phyloP scores from a whole-genome alignment of 53 echinoderm and acorn worm genomes.

The Holothuria scabra region DNA sequence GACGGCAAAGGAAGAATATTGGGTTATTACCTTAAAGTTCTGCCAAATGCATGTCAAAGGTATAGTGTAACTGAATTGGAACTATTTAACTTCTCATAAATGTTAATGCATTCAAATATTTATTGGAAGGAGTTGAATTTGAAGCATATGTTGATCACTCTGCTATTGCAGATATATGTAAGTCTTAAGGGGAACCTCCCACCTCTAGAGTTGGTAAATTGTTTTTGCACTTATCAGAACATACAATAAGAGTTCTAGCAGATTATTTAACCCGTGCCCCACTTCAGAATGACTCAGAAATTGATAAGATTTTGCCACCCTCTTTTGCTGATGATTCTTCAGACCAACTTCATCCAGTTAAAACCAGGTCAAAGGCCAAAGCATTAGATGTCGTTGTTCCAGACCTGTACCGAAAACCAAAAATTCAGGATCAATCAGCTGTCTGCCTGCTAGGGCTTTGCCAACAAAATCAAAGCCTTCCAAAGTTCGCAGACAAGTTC shows the following conservation, averaged over 20 bases:
- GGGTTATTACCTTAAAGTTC: constrained; percentile 47
- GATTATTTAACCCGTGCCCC: constrained; percentile 45
- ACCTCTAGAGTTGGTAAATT: constrained; percentile 23
- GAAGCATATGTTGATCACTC: constrained; percentile 55
- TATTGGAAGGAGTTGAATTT: constrained; percentile 43
- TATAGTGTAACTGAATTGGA: constrained; percentile 57
- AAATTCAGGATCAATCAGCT: too few relatives aligned
- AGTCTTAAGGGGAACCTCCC: constrained; percentile 34
- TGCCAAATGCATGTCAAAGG: constrained; percentile 37
- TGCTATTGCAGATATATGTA: too few relatives aligned
- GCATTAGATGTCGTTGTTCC: constrained; percentile 8
- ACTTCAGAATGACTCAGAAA: constrained; percentile 6
- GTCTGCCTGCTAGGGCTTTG: too few relatives aligned
- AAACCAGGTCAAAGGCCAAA: constrained; percentile 39
- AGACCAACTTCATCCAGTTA: neutral
- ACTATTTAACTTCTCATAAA: constrained; percentile 44
- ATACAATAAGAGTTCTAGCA: constrained; percentile 38
- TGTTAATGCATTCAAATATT: constrained; percentile 38
- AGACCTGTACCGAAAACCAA: neutral
- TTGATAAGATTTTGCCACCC: constrained; percentile 23
- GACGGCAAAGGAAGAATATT: constrained; percentile 30
- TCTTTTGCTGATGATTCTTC: neutral
- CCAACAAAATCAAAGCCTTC: too few relatives aligned
- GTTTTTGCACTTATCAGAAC: constrained; percentile 1
- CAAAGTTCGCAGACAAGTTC: too few relatives aligned